Evolutionary conservation across 2,888 invertebrate species (phyloP).

Genomic region (Gnatocerus cornutus): DNA sequence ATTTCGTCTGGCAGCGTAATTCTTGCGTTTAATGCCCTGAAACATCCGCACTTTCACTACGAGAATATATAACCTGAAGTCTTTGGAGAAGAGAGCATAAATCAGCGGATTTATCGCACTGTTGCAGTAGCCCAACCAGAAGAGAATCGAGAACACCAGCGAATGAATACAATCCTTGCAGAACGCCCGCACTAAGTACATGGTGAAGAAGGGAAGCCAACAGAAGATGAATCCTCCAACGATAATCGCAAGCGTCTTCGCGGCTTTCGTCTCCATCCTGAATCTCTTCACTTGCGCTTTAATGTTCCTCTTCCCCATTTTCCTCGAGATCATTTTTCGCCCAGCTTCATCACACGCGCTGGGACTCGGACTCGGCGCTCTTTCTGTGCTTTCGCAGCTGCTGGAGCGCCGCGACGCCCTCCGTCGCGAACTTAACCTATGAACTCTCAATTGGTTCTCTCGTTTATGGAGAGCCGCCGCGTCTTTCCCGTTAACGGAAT

Average conservation of each 20-base stretch:
- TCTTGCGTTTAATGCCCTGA: constrained; percentile 4
- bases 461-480: constrained; percentile 71
- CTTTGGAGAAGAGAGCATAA: constrained; percentile 95
- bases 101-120: constrained; percentile 97
- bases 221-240: constrained; percentile 97
- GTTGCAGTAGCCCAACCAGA: constrained; percentile 99
- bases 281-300: constrained; percentile 94
- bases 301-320: constrained; percentile 92
- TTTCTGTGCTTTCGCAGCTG: constrained; percentile 72
- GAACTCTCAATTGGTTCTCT: constrained; percentile 77
- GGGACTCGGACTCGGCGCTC: constrained; percentile 71
- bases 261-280: constrained; percentile 97
- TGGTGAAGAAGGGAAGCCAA: constrained; percentile 98
- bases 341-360: constrained; percentile 64
- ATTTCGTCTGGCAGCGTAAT: constrained; percentile 1
- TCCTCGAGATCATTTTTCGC: constrained; percentile 73
- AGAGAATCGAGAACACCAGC: constrained; percentile 90
- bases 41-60: constrained; percentile 2
- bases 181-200: constrained; percentile 92
- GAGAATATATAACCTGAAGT: constrained; percentile 78
- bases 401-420: constrained; percentile 70
- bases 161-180: constrained; percentile 89
- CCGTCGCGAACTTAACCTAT: constrained; percentile 60
- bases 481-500: constrained; percentile 79
- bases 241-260: constrained; percentile 96